Evolutionary conservation across 2,888 invertebrate genomes (phyloP), one percentile per base, ranked within the genome.

Genomic region (Lydus trimaculatus): DNA sequence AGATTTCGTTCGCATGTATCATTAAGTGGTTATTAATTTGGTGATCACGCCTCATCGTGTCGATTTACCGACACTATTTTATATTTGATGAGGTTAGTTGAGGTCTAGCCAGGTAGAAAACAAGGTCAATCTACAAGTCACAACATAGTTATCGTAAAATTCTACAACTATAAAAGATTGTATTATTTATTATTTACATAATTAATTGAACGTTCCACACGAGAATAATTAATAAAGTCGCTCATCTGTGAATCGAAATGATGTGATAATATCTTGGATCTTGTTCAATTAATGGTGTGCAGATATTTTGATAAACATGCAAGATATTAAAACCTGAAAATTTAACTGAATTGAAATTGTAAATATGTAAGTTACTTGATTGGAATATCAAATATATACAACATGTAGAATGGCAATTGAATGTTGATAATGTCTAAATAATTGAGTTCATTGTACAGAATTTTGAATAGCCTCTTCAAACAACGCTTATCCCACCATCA

Each of bases 401-500:
- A 13, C 20, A 48, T 0, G 3, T 9, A 48, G 3, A 23, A 25
- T 52, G 20, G 25, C 52, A 52, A 52, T 52, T 52, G 52, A 52
- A 52, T 52, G 25, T 25, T 52, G 52, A 52, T 52, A 52, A 52
- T 52, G 52, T 52, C 13, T 52, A 23, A 52, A 52, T 52, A 52
- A 52, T 52, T 52, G 52, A 52, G 52, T 52, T 23, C 25, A 52
- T 52, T 52, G 52, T 52, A 23, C 52, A 52, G 52, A 52, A 52
- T 52, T 52, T 52, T 25, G 52, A 52, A 52, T 52, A 52, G 43
- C 7, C 48, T 48, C n/a, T n/a, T n/a, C 7, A 43, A 43, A n/a
- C n/a, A 43, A 17, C 43, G 39, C 15, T 33, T 33, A 11, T 33
- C 13, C 0, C 17, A 43, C 5, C n/a, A 39, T n/a, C 11, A n/a